A percentile compares a stretch with the other conserved stretches of the same genome.
Evolutionary conservation across 2,797 vertebrate species (phyloP).

Genomic region (Strix occidentalis): DNA sequence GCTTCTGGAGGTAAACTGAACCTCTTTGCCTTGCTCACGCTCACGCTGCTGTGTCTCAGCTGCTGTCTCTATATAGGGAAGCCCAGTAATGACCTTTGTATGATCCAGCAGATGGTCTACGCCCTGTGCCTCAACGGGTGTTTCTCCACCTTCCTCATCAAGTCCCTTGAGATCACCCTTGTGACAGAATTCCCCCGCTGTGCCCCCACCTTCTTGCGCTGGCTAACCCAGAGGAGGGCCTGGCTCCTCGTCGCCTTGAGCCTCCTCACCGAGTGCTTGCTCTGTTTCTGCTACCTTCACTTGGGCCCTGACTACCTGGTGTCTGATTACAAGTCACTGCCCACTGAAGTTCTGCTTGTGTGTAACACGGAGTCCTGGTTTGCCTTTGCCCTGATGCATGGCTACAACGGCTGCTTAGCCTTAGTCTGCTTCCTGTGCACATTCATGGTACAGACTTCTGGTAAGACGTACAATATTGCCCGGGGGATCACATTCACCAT

Average conservation of each 20-base stretch:
- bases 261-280: background rate
- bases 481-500: slow-evolving; percentile 85
- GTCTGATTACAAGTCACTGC: background rate
- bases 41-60: slow-evolving; percentile 77
- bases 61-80: slow-evolving; percentile 80
- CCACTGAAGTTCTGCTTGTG: slow-evolving; percentile 53
- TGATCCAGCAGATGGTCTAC: slow-evolving; percentile 72
- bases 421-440: slow-evolving; percentile 86
- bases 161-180: slow-evolving; percentile 72
- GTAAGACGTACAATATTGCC: slow-evolving; percentile 81
- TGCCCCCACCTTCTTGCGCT: slow-evolving; percentile 49
- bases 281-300: slow-evolving; percentile 37
- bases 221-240: slow-evolving; percentile 2
- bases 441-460: slow-evolving; percentile 83
- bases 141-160: slow-evolving; percentile 79
- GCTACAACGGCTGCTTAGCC: slow-evolving; percentile 75
- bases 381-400: slow-evolving; percentile 79
- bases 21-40: slow-evolving; percentile 74
- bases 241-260: slow-evolving; percentile 48
- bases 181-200: slow-evolving; percentile 79
- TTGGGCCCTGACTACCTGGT: background rate
- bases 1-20: slow-evolving; percentile 77
- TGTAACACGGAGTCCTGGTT: slow-evolving; percentile 75
- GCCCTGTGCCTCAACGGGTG: slow-evolving; percentile 75
- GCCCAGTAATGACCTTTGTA: slow-evolving; percentile 75